These are phyloP conservation scores for Acanthopleura granulata DNA, from an alignment of 2,888 invertebrate species.

Conservation along the genomic window DNA sequence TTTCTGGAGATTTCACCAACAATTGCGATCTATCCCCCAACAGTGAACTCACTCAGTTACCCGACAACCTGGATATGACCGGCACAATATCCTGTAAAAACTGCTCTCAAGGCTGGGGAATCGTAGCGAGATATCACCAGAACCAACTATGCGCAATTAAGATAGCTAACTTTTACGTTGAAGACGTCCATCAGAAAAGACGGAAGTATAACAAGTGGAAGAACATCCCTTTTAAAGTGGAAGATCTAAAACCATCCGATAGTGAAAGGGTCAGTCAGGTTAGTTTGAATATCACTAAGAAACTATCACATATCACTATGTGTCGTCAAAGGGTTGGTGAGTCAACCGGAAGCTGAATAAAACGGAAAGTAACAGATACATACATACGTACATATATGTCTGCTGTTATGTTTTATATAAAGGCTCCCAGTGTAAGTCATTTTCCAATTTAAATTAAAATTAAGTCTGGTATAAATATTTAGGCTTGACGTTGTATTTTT, in stretches of 20 bases:
- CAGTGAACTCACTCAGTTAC: conserved; percentile 20
- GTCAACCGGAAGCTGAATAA: no score
- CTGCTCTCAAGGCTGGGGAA: conserved; percentile 40
- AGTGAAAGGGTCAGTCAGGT: no score
- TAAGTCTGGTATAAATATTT: no score
- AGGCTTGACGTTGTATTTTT: no score
- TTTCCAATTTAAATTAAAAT: no score
- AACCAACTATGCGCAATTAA: conserved; percentile 35
- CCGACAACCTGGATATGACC: conserved; percentile 29
- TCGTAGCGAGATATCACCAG: conserved; percentile 32
- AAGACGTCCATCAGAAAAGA: conserved; percentile 20
- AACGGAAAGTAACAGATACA: no score
- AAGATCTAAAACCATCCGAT: conserved; percentile 5
- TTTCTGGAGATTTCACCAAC: conserved; percentile 37
- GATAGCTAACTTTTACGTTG: conserved; percentile 32
- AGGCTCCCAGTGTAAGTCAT: no score
- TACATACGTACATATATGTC: no score
- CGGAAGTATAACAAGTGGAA: conserved; percentile 37
- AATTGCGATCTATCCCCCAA: conserved; percentile 29
- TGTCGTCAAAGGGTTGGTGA: no score
- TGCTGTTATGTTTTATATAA: no score
- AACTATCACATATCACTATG: no score
- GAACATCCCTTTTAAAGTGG: conserved; percentile 38
- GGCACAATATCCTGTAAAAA: conserved; percentile 39
- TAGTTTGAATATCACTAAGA: no score